Evolutionary conservation across 2,797 vertebrate genomes (phyloP).

Genomic region (Myotis myotis): DNA sequence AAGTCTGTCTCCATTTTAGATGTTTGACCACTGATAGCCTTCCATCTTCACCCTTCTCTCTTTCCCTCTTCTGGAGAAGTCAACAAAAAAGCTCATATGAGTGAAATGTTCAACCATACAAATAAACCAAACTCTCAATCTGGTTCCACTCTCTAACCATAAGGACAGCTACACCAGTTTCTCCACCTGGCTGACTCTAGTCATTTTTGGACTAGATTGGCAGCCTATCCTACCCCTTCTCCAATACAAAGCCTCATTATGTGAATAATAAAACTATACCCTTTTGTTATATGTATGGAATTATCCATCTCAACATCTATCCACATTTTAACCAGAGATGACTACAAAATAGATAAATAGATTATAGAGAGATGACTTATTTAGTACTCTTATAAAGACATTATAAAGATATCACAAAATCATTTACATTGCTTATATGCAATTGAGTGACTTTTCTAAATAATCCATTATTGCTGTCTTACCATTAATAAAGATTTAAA

Average conservation of each 20-base stretch:
- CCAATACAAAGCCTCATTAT: background rate
- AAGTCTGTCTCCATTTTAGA: background rate
- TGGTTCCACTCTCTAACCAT: fast-evolving
- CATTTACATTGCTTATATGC: background rate
- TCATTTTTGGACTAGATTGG: fast-evolving
- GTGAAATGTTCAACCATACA: background rate
- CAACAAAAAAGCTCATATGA: background rate
- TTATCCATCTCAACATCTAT: background rate
- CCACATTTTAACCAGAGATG: background rate
- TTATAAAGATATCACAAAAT: background rate
- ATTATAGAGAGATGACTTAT: background rate
- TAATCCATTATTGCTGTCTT: background rate
- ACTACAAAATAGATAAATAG: too few relatives aligned
- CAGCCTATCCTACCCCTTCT: fast-evolving
- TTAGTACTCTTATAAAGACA: background rate
- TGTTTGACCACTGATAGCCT: too few relatives aligned
- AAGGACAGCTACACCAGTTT: fast-evolving
- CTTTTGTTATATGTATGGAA: fast-evolving
- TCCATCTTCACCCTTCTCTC: fast-evolving
- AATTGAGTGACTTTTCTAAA: background rate
- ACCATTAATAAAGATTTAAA: background rate
- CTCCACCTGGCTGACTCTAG: too few relatives aligned
- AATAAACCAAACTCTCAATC: too few relatives aligned
- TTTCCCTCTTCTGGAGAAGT: background rate
- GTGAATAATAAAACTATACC: background rate